These are phyloP conservation scores for Falco rusticolus DNA, from an alignment of 2,797 vertebrate species.

Conservation along the genomic window DNA sequence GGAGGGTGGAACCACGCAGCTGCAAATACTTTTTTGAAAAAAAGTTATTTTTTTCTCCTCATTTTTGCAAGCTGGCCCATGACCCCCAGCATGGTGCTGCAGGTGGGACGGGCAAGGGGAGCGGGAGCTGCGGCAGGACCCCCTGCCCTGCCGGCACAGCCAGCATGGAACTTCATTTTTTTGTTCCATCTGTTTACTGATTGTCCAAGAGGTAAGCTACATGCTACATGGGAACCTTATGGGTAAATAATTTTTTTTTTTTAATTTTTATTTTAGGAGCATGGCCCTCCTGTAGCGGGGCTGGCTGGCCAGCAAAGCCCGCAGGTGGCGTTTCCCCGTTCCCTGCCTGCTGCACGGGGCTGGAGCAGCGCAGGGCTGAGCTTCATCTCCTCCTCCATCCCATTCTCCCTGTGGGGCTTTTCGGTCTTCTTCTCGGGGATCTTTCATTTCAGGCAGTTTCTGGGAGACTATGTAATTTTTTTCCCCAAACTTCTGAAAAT, in stretches of 20 bases:
- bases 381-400: accelerated
- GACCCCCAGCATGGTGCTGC: accelerated
- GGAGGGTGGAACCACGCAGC: accelerated
- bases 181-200: accelerated
- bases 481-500: no score
- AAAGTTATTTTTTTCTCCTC: accelerated
- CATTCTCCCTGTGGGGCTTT: background rate
- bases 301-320: background rate
- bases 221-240: background rate
- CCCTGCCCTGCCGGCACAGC: background rate
- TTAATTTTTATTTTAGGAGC: background rate
- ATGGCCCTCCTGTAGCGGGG: accelerated
- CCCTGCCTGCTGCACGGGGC: accelerated
- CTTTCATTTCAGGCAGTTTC: background rate
- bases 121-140: background rate
- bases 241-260: accelerated
- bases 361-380: accelerated
- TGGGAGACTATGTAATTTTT: background rate
- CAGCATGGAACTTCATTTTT: background rate
- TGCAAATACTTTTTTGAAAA: background rate
- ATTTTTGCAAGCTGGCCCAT: background rate
- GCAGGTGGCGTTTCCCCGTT: background rate
- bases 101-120: background rate
- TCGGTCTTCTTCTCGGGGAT: accelerated
- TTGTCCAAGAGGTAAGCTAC: background rate